Percentiles rank a stretch among this genome's conserved stretches.
Conservation (phyloP, 2,797 vertebrate species). For the Tympanoctomys barrerae region DNA sequence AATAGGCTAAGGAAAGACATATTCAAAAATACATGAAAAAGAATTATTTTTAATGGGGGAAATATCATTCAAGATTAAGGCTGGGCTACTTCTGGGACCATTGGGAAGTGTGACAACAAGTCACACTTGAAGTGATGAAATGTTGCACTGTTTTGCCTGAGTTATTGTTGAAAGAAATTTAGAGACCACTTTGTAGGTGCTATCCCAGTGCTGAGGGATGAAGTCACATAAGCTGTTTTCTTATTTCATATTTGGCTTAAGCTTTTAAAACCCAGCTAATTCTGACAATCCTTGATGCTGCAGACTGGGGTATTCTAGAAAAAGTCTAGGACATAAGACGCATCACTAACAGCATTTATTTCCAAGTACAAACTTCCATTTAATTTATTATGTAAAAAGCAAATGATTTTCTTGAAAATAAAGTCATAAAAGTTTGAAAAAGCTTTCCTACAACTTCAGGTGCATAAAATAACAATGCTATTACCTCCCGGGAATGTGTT, state of each 20-base stretch:
- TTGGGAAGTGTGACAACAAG: too few relatives aligned
- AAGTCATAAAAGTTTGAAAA: too few relatives aligned
- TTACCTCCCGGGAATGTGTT: not conserved
- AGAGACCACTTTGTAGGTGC: not conserved
- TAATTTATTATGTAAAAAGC: not conserved
- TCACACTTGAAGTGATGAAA: not conserved
- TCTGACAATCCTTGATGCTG: slow-evolving; percentile 55
- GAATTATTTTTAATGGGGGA: not conserved
- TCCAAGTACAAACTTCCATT: slow-evolving; percentile 71
- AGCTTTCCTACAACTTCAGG: not conserved
- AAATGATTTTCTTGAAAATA: not conserved
- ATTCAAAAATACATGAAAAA: not conserved
- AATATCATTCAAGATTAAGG: not conserved
- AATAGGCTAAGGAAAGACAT: not conserved
- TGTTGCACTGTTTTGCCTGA: not conserved
- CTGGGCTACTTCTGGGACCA: too few relatives aligned
- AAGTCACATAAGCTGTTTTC: not conserved
- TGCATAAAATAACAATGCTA: not conserved
- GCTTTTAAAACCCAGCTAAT: slow-evolving; percentile 68
- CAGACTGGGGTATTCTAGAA: slow-evolving; percentile 4
- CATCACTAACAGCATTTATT: slow-evolving; percentile 74
- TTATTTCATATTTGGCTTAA: not conserved
- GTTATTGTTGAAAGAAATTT: not conserved
- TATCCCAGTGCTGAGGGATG: not conserved
- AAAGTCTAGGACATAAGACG: slow-evolving; percentile 38